Evolutionary conservation across 1,140 invertebrate genomes (phyloP).

Genomic region (Planococcus citri): DNA sequence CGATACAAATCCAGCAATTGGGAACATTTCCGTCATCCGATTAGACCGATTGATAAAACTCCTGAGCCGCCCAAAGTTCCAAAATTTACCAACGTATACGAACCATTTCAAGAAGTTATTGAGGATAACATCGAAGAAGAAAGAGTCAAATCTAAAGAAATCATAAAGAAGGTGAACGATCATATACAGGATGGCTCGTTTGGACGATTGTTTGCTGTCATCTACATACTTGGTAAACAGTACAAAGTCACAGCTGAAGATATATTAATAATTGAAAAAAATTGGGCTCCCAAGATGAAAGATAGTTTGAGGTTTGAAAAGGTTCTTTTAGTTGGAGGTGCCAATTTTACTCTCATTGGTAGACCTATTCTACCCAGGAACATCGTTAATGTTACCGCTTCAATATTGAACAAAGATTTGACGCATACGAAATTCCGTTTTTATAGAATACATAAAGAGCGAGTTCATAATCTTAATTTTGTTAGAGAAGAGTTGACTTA

Average conservation of each 20-base stretch:
- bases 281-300: conserved; percentile 70
- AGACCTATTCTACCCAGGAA: conserved; percentile 62
- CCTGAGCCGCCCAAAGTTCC: no score
- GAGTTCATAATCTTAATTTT: conserved; percentile 27
- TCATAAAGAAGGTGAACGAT: conserved; percentile 35
- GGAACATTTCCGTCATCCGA: no score
- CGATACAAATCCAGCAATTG: no score
- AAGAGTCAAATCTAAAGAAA: conserved; percentile 35
- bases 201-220: conserved; percentile 75
- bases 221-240: conserved; percentile 71
- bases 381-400: conserved; percentile 63
- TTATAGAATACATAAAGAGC: conserved; percentile 27
- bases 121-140: neutral
- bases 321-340: conserved; percentile 63
- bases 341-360: conserved; percentile 75
- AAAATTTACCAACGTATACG: neutral
- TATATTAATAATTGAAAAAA: conserved; percentile 65
- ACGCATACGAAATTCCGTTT: conserved; percentile 58
- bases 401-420: conserved; percentile 79
- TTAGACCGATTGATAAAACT: no score
- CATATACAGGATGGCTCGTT: conserved; percentile 31
- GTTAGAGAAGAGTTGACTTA: conserved; percentile 24
- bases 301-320: conserved; percentile 77
- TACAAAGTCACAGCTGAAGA: conserved; percentile 79
- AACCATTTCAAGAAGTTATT: conserved; percentile 17